Conservation (phyloP, 2,113 vertebrate genomes). For the Scomber japonicus region DNA sequence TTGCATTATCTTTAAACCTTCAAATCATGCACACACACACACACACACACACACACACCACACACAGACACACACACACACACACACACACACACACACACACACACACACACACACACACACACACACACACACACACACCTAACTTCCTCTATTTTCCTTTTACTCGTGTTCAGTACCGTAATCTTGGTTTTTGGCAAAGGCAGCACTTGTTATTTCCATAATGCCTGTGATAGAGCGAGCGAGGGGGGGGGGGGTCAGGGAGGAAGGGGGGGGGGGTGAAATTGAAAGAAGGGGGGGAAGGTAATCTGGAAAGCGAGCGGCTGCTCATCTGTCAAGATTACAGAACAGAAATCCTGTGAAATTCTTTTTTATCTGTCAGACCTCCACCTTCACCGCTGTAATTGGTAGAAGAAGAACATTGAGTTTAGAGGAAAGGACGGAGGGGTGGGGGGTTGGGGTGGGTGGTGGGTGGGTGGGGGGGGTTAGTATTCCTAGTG, state of each 20-base stretch:
- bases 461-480: background rate
- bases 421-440: slow-evolving; percentile 11
- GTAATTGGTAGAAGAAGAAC: slow-evolving; percentile 30
- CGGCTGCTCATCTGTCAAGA: slow-evolving; percentile 56
- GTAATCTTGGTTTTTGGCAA: slow-evolving; percentile 38
- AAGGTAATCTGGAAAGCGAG: slow-evolving; percentile 42
- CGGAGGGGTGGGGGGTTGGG: background rate
- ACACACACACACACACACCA: too few species aligned
- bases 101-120: too few species aligned
- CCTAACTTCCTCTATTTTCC: background rate
- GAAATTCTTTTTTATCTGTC: slow-evolving; percentile 34
- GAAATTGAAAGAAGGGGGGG: slow-evolving; percentile 25
- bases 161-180: slow-evolving; percentile 20
- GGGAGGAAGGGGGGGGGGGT: background rate
- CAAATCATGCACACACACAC: background rate
- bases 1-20: slow-evolving; percentile 8
- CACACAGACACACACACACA: too few species aligned
- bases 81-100: too few species aligned
- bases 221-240: slow-evolving; percentile 50
- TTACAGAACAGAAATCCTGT: slow-evolving; percentile 40
- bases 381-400: slow-evolving; percentile 20
- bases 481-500: too few species aligned
- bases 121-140: too few species aligned
- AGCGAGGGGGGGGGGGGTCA: too few species aligned
- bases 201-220: slow-evolving; percentile 35